Base-by-base conservation (phyloP, 2,888 invertebrate genomes). In the Biston betularia region DNA sequence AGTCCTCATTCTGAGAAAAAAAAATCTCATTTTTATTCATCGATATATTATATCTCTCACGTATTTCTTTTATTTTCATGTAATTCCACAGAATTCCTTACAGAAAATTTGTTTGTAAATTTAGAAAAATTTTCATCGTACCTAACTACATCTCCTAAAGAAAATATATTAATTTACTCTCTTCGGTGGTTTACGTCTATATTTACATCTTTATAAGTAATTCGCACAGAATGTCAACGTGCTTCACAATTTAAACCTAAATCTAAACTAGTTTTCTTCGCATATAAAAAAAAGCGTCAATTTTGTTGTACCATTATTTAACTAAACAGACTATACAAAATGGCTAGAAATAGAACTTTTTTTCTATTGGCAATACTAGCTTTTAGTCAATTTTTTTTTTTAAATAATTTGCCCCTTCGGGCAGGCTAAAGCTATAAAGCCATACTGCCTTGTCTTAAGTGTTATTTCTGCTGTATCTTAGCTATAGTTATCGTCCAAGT, bases 151-250 rank as follows among this genome's bases (percentile, higher is more conserved):
- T 49, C n/a, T 52, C 56, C 40, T 68, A 64, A 65, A 67, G 70
- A 71, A 59, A 71, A 76, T 75, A 75, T 75, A 77, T 72, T 76
- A 74, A 72, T 69, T 58, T 72, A 66, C 69, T 74, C 74, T 79
- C 68, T 72, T 76, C 77, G 79, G 79, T 79, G 78, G 78, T 76
- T 72, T 66, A 73, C 66, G 68, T 73, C 72, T 63, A 70, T 66
- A 59, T 71, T 68, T 69, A 73, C 70, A 73, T 63, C 64, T 71
- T 48, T 67, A 71, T 58, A n/a, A n/a, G n/a, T n/a, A 68, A 34
- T 60, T 53, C 15, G 54, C 34, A 65, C 54, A 49, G 56, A 59
- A 65, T 53, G 62, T 49, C 48, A 60, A 42, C 56, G 48, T 49
- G 45, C 49, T 54, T 62, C 55, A 44, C 11, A 33, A 38, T 45